Conservation (phyloP, 2,113 vertebrate genomes). For the Pipra filicauda region DNA sequence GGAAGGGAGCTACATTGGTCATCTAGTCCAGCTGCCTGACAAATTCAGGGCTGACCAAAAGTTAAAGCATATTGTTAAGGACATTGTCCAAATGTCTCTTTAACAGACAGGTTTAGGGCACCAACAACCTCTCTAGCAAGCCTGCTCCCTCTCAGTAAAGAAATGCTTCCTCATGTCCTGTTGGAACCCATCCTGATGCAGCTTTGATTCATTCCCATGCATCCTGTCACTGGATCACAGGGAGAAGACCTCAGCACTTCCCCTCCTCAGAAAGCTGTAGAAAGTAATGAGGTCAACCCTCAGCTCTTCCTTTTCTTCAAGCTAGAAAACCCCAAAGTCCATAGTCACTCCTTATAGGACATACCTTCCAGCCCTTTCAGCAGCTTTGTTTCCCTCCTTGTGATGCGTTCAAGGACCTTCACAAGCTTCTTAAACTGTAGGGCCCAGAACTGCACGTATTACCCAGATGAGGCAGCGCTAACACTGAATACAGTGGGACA, state of each 20-base stretch:
- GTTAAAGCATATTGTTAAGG: neutral
- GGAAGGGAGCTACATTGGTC: fast-evolving
- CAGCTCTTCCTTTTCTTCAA: neutral
- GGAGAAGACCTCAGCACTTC: neutral
- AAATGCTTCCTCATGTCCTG: neutral
- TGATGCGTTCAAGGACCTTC: neutral
- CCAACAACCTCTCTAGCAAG: neutral
- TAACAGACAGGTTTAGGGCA: neutral
- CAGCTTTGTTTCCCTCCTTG: neutral
- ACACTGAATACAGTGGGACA: neutral
- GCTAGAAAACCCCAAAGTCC: neutral
- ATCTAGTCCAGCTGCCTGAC: neutral
- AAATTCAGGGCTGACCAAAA: neutral
- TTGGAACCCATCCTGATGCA: neutral
- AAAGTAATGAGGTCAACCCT: neutral
- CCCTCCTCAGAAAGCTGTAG: neutral
- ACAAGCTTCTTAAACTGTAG: neutral
- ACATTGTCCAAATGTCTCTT: neutral
- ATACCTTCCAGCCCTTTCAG: neutral
- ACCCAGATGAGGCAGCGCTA: neutral
- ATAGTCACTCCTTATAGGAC: neutral
- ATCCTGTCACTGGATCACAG: neutral
- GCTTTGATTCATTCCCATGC: neutral
- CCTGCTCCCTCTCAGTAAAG: fast-evolving
- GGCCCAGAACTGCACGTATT: neutral